Conservation (phyloP, 2,888 invertebrate genomes). For the Dynastes hyllus region DNA sequence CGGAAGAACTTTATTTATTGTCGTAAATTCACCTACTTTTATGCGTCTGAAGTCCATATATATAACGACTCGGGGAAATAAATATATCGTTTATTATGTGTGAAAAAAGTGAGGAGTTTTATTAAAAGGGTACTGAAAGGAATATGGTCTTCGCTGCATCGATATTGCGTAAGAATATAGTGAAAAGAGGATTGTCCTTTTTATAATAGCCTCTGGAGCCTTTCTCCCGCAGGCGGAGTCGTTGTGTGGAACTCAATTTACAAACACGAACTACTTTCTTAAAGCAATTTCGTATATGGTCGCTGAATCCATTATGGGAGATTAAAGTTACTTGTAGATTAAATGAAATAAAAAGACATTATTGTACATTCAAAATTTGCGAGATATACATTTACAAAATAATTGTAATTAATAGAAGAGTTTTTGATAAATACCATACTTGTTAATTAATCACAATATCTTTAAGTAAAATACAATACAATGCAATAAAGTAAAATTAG, state of each 20-base stretch:
- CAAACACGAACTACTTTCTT: constrained; percentile 49
- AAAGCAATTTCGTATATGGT: constrained; percentile 44
- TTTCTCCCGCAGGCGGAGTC: constrained; percentile 22
- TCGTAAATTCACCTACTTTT: no score
- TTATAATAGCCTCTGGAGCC: constrained; percentile 38
- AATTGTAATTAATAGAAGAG: no score
- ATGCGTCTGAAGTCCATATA: background rate
- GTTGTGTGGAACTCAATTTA: constrained; percentile 46
- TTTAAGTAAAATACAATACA: no score
- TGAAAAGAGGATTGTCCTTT: constrained; percentile 40
- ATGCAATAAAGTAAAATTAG: no score
- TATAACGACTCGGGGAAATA: background rate
- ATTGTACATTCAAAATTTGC: background rate
- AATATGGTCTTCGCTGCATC: constrained; percentile 18
- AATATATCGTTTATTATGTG: constrained; percentile 29
- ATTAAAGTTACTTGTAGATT: constrained; percentile 32
- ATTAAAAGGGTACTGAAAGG: constrained; percentile 31
- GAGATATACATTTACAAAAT: no score
- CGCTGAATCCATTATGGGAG: constrained; percentile 30
- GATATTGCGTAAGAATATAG: constrained; percentile 29
- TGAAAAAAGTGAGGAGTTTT: constrained; percentile 18
- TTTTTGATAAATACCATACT: no score
- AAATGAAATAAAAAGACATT: background rate
- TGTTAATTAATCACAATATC: no score
- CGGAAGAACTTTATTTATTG: background rate